These are phyloP conservation scores for Calameuta idolon DNA, from an alignment of 2,888 invertebrate genomes.

Conservation along the genomic window DNA sequence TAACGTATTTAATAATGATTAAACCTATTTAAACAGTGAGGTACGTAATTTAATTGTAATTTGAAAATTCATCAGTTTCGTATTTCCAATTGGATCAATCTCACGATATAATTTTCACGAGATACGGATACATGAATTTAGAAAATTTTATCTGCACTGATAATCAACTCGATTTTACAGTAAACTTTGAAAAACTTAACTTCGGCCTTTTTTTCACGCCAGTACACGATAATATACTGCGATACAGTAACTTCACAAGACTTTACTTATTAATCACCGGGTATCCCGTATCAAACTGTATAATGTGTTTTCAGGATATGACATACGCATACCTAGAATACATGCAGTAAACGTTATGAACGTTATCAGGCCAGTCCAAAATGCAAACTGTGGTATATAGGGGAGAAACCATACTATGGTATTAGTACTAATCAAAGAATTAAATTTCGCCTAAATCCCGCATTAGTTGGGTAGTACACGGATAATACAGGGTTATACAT, in stretches of 20 bases:
- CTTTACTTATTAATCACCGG: not conserved
- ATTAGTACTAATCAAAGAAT: constrained; percentile 15
- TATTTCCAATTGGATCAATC: not conserved
- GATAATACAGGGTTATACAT: constrained; percentile 44
- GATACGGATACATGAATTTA: not conserved
- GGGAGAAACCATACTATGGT: not conserved
- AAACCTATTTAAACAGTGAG: no score
- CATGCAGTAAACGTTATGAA: not conserved
- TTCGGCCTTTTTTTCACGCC: not conserved
- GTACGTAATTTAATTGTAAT: not conserved
- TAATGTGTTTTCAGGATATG: constrained; percentile 22
- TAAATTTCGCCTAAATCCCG: constrained; percentile 34
- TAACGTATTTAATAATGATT: no score
- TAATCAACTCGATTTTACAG: not conserved
- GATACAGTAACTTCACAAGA: not conserved
- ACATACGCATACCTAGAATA: not conserved
- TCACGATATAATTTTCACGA: not conserved
- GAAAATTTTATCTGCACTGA: not conserved
- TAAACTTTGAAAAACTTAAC: not conserved
- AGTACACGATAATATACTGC: not conserved
- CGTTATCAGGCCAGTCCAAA: not conserved
- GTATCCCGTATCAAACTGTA: constrained; percentile 27
- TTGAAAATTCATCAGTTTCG: not conserved
- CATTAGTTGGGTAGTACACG: constrained; percentile 30
- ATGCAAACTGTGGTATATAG: not conserved